phyloP scores from a whole-genome alignment of 2,113 vertebrate genomes.

The Daboia siamensis region DNA sequence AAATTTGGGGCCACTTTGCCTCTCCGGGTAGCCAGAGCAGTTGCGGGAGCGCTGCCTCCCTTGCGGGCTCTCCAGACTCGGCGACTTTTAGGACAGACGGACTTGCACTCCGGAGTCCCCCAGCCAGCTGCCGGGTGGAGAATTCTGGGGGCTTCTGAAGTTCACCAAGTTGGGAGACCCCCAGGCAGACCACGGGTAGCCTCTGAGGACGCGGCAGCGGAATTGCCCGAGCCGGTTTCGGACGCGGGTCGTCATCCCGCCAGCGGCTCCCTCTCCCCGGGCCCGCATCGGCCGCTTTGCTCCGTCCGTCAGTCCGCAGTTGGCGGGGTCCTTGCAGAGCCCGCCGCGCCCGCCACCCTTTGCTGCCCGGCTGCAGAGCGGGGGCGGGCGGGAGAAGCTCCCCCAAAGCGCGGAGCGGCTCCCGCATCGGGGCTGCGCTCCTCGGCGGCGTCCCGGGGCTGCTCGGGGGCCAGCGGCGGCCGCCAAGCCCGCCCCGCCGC shows the following conservation, averaged over 20 bases:
- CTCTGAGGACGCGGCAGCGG: accelerated
- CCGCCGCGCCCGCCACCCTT: background rate
- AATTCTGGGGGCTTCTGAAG: background rate
- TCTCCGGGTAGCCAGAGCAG: background rate
- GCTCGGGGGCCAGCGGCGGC: background rate
- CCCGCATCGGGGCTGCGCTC: too few species aligned
- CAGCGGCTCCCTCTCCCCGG: background rate
- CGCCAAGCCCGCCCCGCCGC: background rate
- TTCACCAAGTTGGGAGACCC: background rate
- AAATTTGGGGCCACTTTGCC: background rate
- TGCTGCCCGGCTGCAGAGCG: background rate
- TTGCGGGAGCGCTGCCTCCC: too few species aligned
- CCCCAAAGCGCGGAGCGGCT: too few species aligned
- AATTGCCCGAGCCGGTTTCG: background rate
- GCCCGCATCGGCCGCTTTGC: background rate
- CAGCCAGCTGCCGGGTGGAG: background rate
- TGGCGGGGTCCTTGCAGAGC: background rate
- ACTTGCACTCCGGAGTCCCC: background rate
- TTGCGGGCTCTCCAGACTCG: too few species aligned
- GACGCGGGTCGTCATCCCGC: background rate
- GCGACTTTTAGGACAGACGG: too few species aligned
- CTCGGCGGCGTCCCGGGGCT: too few species aligned
- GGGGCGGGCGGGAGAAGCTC: too few species aligned
- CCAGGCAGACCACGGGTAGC: background rate
- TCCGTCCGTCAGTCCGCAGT: too few species aligned